These are phyloP conservation scores for Brachyhypopomus gauderio DNA, from an alignment of 2,113 vertebrate species.

Conservation along the genomic window DNA sequence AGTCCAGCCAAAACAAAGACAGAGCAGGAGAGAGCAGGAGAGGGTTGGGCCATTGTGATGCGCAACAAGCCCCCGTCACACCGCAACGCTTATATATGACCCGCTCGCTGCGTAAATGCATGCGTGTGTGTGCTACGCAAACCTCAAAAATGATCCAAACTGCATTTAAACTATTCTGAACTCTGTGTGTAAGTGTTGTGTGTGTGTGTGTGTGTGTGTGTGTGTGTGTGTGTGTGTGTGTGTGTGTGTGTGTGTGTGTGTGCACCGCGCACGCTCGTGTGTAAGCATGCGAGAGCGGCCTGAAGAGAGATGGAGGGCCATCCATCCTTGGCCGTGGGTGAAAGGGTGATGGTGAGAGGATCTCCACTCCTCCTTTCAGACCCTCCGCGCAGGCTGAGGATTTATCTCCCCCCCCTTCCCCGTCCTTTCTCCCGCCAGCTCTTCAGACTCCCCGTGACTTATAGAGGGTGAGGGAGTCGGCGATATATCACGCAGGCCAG, in stretches of 20 bases:
- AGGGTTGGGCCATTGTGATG: conserved; percentile 39
- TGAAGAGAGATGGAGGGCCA: conserved; percentile 58
- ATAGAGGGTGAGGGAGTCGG: conserved; percentile 43
- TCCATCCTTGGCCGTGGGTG: conserved; percentile 51
- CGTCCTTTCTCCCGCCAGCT: conserved; percentile 24
- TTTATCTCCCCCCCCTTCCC: conserved; percentile 49
- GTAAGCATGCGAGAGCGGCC: conserved; percentile 11
- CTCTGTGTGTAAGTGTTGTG: too few relatives aligned
- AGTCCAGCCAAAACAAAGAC: conserved; percentile 45
- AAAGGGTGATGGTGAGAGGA: conserved; percentile 57
- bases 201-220: background rate
- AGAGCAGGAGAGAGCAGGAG: conserved; percentile 44
- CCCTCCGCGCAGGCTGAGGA: conserved; percentile 42
- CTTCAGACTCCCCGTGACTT: conserved; percentile 45
- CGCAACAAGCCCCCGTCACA: conserved; percentile 30
- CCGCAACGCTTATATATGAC: conserved; percentile 24
- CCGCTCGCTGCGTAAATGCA: background rate
- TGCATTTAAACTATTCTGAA: too few relatives aligned
- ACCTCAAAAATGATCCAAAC: too few relatives aligned
- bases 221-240: background rate
- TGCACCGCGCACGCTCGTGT: conserved; percentile 1
- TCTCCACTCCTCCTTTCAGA: conserved; percentile 56
- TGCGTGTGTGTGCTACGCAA: too few relatives aligned
- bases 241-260: background rate
- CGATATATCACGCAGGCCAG: conserved; percentile 46